Conservation (phyloP, 1,140 invertebrate species). For the Panulirus ornatus region DNA sequence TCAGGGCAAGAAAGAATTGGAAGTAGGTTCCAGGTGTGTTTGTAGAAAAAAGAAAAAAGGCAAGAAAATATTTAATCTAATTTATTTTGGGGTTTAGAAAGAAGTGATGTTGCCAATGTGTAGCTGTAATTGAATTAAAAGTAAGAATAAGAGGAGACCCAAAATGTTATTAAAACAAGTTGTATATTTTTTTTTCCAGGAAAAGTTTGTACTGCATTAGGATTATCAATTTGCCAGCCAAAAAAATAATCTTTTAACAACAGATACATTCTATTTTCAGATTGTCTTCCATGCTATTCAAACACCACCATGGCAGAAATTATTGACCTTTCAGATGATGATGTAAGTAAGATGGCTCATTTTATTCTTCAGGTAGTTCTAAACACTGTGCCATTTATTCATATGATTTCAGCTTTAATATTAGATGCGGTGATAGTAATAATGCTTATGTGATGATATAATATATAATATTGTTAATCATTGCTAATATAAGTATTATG, state of each 20-base stretch:
- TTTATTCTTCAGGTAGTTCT: too few species aligned
- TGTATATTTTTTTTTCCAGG: too few species aligned
- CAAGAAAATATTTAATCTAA: background rate
- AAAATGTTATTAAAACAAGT: too few species aligned
- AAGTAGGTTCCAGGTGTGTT: background rate
- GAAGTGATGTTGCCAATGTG: too few species aligned
- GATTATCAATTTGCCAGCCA: background rate
- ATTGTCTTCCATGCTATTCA: background rate
- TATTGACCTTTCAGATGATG: constrained; percentile 41
- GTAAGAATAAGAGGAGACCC: background rate
- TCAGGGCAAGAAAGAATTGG: too few species aligned
- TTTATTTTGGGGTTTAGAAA: too few species aligned
- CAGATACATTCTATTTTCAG: background rate
- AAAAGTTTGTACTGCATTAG: background rate
- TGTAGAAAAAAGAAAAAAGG: background rate
- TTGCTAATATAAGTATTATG: too few species aligned
- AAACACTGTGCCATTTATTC: too few species aligned
- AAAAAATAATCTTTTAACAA: background rate
- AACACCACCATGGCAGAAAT: constrained; percentile 40
- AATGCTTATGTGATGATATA: too few species aligned
- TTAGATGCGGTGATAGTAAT: too few species aligned
- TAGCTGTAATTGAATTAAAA: background rate
- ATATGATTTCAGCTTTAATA: too few species aligned
- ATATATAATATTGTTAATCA: too few species aligned
- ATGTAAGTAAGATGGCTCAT: background rate